Evolutionary conservation across 2,888 invertebrate species (phyloP), one percentile per base, ranked within the genome.

Genomic region (Aporophyla lueneburgensis): DNA sequence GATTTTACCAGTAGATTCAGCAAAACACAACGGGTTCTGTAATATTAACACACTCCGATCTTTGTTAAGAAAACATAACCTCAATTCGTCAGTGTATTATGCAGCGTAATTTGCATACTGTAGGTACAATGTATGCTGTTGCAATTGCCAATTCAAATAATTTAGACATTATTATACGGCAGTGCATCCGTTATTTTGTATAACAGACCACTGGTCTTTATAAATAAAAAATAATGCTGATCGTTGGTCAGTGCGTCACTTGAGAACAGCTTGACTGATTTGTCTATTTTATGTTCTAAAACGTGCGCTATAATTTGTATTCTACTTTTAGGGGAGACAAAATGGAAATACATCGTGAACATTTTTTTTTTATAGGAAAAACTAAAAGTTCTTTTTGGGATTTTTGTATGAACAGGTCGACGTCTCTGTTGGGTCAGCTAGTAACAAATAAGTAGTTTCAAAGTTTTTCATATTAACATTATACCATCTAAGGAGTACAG

Each of bases 81-180:
- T 5, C 21, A 40, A 58, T 43, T 76, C 16, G 0, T 10, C 46
- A 3, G 33, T 49, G 19, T 40, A 10, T 71, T 61, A 33, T 33
- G 33, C 53, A 19, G 19, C 10, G 7, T 61, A n/a, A 79, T 71
- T 54, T 79, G 14, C 59, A 79, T 70, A 33, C 12, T 49, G 24
- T 46, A 59, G 10, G 27, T 54, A 49, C 27, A 14, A 24, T 24
- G 21, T 14, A 56, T 33, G 49, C 19, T 67, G 56, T 49, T 56
- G 19, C 69, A 46, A 59, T 59, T 59, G 7, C 19, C 27, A 65
- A 51, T 67, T 51, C 46, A 16, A 24, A n/a, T 61, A 43, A 43
- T 40, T 65, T 71, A 24, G 33, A 58, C 5, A 21, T 49, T 71
- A 56, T 21, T 72, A 56, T 19, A 49, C 46, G n/a, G 19, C 1